Percentiles rank a stretch among this genome's conserved stretches.
phyloP scores from a whole-genome alignment of 1,140 invertebrate genomes.

The Rhagoletis pomonella region DNA sequence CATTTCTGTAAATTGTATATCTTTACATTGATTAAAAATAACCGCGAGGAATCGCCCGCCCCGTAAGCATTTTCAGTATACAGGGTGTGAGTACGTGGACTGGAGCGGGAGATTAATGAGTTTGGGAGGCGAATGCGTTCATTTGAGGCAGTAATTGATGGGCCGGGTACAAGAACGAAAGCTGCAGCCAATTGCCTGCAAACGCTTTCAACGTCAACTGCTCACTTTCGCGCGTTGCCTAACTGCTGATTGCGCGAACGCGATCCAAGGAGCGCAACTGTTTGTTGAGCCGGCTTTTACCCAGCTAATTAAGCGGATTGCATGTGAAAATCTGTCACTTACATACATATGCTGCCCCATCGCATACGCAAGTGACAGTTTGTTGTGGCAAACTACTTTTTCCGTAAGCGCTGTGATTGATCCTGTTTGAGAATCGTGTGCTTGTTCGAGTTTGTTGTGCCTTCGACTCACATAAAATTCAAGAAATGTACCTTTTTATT shows the following conservation, averaged over 20 bases:
- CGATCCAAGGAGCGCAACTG: neutral
- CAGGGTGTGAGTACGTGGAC: neutral
- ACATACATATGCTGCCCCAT: neutral
- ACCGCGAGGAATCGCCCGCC: neutral
- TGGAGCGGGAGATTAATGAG: neutral
- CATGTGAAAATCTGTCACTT: neutral
- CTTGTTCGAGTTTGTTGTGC: constrained; percentile 20
- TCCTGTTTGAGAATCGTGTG: neutral
- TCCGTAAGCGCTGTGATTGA: constrained; percentile 1
- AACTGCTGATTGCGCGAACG: neutral
- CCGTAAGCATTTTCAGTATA: neutral
- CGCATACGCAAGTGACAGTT: neutral
- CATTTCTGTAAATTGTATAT: neutral
- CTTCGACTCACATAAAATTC: constrained; percentile 32
- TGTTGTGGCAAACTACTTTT: constrained; percentile 8
- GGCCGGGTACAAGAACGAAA: neutral
- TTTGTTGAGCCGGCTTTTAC: constrained; percentile 23
- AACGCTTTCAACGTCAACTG: neutral
- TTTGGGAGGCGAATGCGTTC: neutral
- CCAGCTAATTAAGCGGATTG: constrained; percentile 39
- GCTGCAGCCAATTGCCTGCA: constrained; percentile 12
- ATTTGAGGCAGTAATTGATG: neutral
- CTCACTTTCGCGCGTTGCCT: neutral
- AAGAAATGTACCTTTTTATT: constrained; percentile 41
- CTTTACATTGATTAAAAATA: neutral